Base-by-base conservation (phyloP, 2,113 vertebrate genomes). In the Chaenocephalus aceratus region DNA sequence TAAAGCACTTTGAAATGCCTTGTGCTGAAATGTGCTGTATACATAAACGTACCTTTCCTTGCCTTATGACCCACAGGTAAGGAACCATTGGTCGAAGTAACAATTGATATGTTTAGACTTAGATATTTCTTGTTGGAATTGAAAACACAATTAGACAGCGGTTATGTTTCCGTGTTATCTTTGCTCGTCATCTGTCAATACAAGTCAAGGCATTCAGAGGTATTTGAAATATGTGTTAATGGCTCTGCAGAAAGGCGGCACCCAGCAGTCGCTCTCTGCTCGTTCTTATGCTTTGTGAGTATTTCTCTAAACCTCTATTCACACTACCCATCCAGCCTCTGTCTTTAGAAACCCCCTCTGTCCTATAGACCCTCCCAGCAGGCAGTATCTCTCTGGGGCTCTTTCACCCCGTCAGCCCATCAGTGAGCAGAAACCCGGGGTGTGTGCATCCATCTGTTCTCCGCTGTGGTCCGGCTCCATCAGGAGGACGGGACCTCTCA, bases 301-400 rank as follows among this genome's bases (percentile, higher is more conserved):
- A 67, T 78, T 84, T 72, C 72, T 76, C 80, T 87, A 79, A 90
- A 88, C 62, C 80, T 84, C 83, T 84, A 91, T 89, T 91, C 78
- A 86, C 45, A 34, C 64, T 9, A 60, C 67, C 71, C 85, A 75
- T 82, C 83, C 84, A 66, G 72, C 58, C 60, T 36, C 83, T 48
- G 79, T 76, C 89, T 93, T 83, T 84, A 87, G 62, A 89, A 81
- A 77, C 23, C 80, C 60, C 52, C 63, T 49, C 63, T 41, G 79
- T 75, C 79, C 75, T 77, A 85, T 91, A 88, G 86, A 88, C 70
- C 77, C 70, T 82, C 92, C 81, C 91, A 93, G 92, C 85, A 83
- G 84, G 92, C 77, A 63, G 46, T 41, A 45, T 77, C 84, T 87
- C 87, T 80, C 77, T 65, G 73, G 84, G 79, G 89, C 80, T 83